Evolutionary conservation across 2,113 vertebrate genomes (phyloP).

Genomic region (Protomyctophum bolini): DNA sequence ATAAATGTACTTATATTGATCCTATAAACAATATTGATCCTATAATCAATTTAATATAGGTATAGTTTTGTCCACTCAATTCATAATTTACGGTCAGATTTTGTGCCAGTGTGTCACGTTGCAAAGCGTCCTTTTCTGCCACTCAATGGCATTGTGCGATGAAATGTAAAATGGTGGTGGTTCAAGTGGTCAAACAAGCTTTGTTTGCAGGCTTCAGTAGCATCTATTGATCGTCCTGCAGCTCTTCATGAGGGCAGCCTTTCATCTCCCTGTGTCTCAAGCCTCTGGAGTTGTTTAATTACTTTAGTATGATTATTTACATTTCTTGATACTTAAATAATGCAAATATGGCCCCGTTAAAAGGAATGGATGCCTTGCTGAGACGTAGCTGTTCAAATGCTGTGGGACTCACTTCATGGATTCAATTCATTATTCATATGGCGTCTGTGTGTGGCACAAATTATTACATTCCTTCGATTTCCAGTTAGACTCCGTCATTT

Average conservation of each 20-base stretch:
- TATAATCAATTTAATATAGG: too few relatives aligned
- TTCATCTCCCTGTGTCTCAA: constrained; percentile 6
- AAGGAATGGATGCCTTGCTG: not conserved
- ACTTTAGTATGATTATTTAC: not conserved
- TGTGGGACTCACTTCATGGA: not conserved
- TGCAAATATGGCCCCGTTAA: not conserved
- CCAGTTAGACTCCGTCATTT: too few relatives aligned
- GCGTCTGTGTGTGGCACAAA: not conserved
- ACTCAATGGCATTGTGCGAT: too few relatives aligned
- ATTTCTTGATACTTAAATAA: not conserved
- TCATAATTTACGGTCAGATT: too few relatives aligned
- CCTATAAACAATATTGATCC: too few relatives aligned
- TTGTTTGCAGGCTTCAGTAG: not conserved
- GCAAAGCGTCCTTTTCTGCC: too few relatives aligned
- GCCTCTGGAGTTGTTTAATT: not conserved
- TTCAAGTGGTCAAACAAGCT: not conserved
- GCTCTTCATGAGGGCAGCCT: constrained; percentile 8
- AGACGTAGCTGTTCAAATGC: not conserved
- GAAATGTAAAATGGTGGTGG: constrained; percentile 8
- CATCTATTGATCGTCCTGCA: not conserved
- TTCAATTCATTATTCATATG: not conserved
- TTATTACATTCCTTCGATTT: too few relatives aligned
- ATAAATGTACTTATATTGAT: too few relatives aligned
- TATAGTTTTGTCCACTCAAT: too few relatives aligned
- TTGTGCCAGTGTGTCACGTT: too few relatives aligned